Base-by-base conservation (phyloP, 2,797 vertebrate genomes). In the Anisognathus igniventris region DNA sequence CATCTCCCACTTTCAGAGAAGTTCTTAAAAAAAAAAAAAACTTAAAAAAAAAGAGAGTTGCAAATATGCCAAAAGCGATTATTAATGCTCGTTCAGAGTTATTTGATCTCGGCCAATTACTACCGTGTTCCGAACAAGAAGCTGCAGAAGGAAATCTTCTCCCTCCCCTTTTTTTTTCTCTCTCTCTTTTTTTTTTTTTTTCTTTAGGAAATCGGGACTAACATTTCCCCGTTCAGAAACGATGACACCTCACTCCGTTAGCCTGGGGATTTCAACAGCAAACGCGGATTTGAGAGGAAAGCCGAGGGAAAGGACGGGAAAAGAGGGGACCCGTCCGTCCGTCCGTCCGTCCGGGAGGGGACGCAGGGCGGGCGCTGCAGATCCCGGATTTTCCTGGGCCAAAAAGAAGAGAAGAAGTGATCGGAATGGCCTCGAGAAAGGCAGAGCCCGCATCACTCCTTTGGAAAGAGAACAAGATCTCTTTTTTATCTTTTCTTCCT, bases 351-450 rank as follows among this genome's bases (percentile, higher is more conserved):
- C 42, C 20, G 42, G 44, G 44, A 23, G 7, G 19, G 45, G 33
- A 27, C 2, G 2, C 7, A 9, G 53, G 11, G 19, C 2, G 8
- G 6, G 42, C 2, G 1, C 19, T n/a, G 31, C 33, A 21, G 4
- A 18, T 61, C n/a, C 45, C 4, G 11, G 9, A 3, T 33, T 71
- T 66, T 39, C 21, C 54, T 57, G 35, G 48, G 30, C 42, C 70
- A 74, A 60, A 94, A 92, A 89, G 14, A 68, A 82, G 17, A 10
- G 30, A 72, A 47, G 8, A 51, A 94, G 16, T 37, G 53, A 86
- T 67, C 0, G 9, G 44, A 91, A 73, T 2, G 25, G n/a, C 33
- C 60, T 21, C 37, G 77, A 12, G 6, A 37, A 87, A 67, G 37
- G 60, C 58, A 93, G 35, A 27, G 7, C 33, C 53, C 30, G 7